These are phyloP conservation scores for Megalurothrips usitatus DNA, from an alignment of 2,888 invertebrate genomes.

Conservation along the genomic window DNA sequence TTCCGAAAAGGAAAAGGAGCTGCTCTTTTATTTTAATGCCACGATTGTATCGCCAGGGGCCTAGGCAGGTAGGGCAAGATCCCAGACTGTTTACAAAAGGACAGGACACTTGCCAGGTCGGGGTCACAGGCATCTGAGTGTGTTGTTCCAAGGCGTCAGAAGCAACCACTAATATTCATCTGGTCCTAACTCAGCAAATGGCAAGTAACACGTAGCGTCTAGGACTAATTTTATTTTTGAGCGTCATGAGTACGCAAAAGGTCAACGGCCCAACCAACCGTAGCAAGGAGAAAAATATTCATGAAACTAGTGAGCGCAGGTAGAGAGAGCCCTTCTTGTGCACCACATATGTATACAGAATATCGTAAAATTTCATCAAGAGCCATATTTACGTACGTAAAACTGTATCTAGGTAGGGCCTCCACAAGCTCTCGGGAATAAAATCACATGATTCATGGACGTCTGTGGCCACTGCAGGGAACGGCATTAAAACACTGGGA, in stretches of 20 bases:
- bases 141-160: no score
- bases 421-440: not conserved
- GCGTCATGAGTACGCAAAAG: no score
- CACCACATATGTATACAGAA: not conserved
- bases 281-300: no score
- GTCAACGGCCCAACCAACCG: no score
- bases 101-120: no score
- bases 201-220: no score
- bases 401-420: not conserved
- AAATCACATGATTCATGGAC: not conserved
- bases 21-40: constrained; percentile 20
- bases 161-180: no score
- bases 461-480: not conserved
- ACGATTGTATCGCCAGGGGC: not conserved
- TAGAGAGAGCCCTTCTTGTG: no score
- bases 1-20: not conserved
- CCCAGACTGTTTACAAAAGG: not conserved
- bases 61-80: not conserved
- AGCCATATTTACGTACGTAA: not conserved
- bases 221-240: no score
- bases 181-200: no score
- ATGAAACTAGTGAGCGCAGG: no score
- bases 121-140: no score
- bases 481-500: not conserved
- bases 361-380: not conserved